Percentiles rank a stretch among this genome's conserved stretches.
Conservation (phyloP, 2,797 vertebrate species). For the Leuciscus waleckii region DNA sequence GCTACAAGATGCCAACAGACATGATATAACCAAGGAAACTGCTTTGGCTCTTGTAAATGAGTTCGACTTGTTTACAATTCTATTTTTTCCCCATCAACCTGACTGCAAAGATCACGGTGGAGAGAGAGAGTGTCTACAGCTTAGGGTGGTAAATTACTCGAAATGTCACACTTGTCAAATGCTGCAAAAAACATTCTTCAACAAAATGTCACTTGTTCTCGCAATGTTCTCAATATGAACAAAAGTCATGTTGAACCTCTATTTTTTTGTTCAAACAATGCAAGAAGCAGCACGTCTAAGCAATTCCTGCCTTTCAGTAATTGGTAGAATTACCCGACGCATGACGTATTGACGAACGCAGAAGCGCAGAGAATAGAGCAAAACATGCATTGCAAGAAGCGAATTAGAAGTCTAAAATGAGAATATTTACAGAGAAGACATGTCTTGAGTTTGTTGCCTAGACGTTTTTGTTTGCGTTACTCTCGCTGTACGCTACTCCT, state of each 20-base stretch:
- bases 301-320: not conserved
- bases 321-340: not conserved
- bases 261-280: not conserved
- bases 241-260: not conserved
- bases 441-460: no score
- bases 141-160: constrained; percentile 25
- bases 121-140: constrained; percentile 20
- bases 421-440: no score
- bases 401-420: no score
- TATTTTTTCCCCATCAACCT: not conserved
- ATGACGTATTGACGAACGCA: no score
- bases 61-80: not conserved
- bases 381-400: no score
- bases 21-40: not conserved
- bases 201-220: constrained; percentile 45
- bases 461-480: no score
- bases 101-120: not conserved
- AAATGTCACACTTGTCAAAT: constrained; percentile 43
- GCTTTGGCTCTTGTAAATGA: not conserved
- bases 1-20: not conserved
- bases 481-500: no score
- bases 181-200: constrained; percentile 7
- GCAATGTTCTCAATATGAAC: not conserved
- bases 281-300: not conserved
- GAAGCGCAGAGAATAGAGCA: no score